phyloP scores from a whole-genome alignment of 1,140 invertebrate species.

The Caligus rogercresseyi region DNA sequence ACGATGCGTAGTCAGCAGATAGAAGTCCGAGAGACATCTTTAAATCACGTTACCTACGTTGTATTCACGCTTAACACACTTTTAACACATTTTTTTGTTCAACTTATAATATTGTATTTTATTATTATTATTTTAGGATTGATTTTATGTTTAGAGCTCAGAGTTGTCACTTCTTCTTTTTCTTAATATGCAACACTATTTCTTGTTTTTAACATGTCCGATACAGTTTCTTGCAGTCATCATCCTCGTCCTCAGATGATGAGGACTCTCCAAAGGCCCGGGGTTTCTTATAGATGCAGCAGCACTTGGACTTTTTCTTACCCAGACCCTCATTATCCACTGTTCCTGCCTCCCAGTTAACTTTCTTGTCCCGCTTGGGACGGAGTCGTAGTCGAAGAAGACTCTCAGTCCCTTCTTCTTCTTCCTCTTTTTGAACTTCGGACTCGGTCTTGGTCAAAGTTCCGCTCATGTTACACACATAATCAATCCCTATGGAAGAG shows the following conservation, averaged over 20 bases:
- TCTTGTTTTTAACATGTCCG: not conserved
- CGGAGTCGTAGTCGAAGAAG: not conserved
- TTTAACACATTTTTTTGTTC: too few species aligned
- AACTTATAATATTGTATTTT: too few species aligned
- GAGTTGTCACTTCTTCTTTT: too few species aligned
- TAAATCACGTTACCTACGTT: too few species aligned
- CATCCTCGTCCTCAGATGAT: not conserved
- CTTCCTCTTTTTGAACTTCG: not conserved
- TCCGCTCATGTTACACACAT: not conserved
- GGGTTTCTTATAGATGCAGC: constrained; percentile 30
- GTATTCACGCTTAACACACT: too few species aligned
- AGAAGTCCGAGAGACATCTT: not conserved
- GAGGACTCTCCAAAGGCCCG: constrained; percentile 23
- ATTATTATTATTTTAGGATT: too few species aligned
- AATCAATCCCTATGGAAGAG: too few species aligned
- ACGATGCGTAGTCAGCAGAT: not conserved
- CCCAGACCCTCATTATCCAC: constrained; percentile 39
- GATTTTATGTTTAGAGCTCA: too few species aligned
- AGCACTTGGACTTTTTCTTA: constrained; percentile 39
- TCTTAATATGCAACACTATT: too few species aligned
- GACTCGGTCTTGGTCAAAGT: not conserved
- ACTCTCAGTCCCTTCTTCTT: not conserved
- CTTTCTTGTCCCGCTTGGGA: constrained; percentile 27
- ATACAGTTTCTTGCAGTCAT: not conserved
- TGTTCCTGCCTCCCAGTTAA: constrained; percentile 34